Conservation (phyloP, 2,797 vertebrate species). For the Acestrorhynchus altus region DNA sequence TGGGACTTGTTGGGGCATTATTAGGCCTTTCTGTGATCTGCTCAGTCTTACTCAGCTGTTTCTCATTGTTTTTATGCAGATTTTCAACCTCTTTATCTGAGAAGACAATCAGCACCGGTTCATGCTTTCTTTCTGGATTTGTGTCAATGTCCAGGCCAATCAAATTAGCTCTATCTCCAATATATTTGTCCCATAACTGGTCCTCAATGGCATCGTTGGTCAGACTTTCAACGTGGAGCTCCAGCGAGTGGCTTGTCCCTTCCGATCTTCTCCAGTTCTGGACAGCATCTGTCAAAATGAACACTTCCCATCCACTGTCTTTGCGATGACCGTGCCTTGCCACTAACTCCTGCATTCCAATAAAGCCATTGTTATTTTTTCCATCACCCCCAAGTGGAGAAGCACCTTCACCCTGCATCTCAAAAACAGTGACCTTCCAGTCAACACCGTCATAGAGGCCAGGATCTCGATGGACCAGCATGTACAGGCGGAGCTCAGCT, state of each 20-base stretch:
- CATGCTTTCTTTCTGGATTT: conserved; percentile 79
- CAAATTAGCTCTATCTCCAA: conserved; percentile 45
- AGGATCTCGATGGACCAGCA: conserved; percentile 79
- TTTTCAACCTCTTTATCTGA: conserved; percentile 85
- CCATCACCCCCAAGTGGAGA: conserved; percentile 52
- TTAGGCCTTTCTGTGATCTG: conserved; percentile 80
- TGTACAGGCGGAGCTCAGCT: conserved; percentile 90
- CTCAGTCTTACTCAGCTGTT: conserved; percentile 62
- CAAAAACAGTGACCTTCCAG: conserved; percentile 87
- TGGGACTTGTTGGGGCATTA: conserved; percentile 67
- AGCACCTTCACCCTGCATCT: conserved; percentile 72
- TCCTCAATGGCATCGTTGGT: conserved; percentile 55
- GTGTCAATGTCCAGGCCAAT: conserved; percentile 81
- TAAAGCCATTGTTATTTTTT: conserved; percentile 64
- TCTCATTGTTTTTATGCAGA: conserved; percentile 44
- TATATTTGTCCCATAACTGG: conserved; percentile 57
- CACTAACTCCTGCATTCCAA: conserved; percentile 75
- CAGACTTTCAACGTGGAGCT: conserved; percentile 83
- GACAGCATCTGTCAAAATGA: conserved; percentile 87
- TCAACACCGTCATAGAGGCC: conserved; percentile 75
- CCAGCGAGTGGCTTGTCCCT: conserved; percentile 78
- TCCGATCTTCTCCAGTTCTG: conserved; percentile 82
- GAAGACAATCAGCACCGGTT: conserved; percentile 89
- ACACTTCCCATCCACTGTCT: conserved; percentile 90
- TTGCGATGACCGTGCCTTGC: conserved; percentile 81